Conservation (phyloP, 2,113 vertebrate species). For the Columba livia region DNA sequence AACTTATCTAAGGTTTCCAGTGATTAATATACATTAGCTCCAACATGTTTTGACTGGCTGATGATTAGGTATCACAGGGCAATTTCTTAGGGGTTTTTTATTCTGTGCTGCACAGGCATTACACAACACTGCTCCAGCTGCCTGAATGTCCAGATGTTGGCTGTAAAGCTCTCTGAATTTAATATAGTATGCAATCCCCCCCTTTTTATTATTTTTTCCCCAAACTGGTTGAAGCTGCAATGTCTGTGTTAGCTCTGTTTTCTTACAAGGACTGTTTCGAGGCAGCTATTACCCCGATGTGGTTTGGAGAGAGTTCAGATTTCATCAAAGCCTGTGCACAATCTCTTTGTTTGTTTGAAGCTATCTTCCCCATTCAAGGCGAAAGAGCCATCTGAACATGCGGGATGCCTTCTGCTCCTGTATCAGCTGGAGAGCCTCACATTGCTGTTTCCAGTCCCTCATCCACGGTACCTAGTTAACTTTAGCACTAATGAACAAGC, state of each 20-base stretch:
- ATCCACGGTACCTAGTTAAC: not conserved
- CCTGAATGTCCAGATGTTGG: slow-evolving; percentile 74
- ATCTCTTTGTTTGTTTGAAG: slow-evolving; percentile 50
- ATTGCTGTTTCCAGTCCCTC: not conserved
- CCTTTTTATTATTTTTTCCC: slow-evolving; percentile 40
- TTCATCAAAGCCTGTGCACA: slow-evolving; percentile 40
- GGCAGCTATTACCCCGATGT: slow-evolving; percentile 39
- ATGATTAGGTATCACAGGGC: slow-evolving; percentile 35
- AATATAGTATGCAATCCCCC: slow-evolving; percentile 57
- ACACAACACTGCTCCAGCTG: slow-evolving; percentile 70
- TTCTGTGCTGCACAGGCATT: slow-evolving; percentile 53
- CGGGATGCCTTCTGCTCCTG: not conserved
- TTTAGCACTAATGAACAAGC: not conserved
- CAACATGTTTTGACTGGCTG: slow-evolving; percentile 36
- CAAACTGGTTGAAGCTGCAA: slow-evolving; percentile 8
- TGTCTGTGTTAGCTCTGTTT: slow-evolving; percentile 50
- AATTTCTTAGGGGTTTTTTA: slow-evolving; percentile 16
- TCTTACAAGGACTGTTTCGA: slow-evolving; percentile 29
- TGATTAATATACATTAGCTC: slow-evolving; percentile 42
- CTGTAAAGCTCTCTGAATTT: slow-evolving; percentile 73
- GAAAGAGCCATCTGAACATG: slow-evolving; percentile 13
- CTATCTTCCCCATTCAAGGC: slow-evolving; percentile 26
- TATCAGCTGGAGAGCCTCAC: not conserved
- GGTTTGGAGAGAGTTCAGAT: slow-evolving; percentile 39
- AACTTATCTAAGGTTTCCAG: slow-evolving; percentile 48